A percentile compares a stretch with the other conserved stretches of the same genome.
These are phyloP conservation scores for Brienomyrus longianalis DNA, from an alignment of 2,113 vertebrate species.

Conservation along the genomic window DNA sequence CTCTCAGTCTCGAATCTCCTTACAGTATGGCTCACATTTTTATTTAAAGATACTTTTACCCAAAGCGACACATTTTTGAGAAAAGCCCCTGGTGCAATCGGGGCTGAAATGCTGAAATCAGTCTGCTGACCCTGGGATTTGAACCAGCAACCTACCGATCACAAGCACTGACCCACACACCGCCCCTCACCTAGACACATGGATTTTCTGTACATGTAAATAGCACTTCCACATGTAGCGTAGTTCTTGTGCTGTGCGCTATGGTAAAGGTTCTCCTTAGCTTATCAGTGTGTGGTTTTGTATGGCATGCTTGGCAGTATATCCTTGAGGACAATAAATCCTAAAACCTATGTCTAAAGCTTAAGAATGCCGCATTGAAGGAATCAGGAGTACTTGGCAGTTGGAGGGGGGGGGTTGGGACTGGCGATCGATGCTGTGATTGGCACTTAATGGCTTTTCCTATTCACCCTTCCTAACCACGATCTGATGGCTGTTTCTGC, in stretches of 20 bases:
- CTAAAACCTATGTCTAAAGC: not conserved
- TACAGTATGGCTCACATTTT: not conserved
- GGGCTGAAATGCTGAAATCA: not conserved
- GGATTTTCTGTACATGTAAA: not conserved
- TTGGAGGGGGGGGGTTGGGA: slow-evolving; percentile 37
- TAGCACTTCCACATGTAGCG: not conserved
- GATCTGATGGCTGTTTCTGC: slow-evolving; percentile 66
- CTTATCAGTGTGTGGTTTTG: not conserved
- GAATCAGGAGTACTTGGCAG: not conserved
- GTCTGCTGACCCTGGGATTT: not conserved
- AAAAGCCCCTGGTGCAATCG: not conserved
- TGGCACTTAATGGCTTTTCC: slow-evolving; percentile 78
- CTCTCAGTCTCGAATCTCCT: not conserved
- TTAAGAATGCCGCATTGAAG: not conserved
- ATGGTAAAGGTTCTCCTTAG: not conserved
- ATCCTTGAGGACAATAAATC: not conserved
- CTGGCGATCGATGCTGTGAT: slow-evolving; percentile 74
- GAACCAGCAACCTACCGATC: not conserved
- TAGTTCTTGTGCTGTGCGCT: not conserved
- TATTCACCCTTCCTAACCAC: slow-evolving; percentile 71
- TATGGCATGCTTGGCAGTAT: not conserved
- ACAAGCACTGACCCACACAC: not conserved
- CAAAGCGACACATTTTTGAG: not conserved
- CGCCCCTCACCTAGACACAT: not conserved
- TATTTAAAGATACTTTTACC: not conserved